Evolutionary conservation across 2,888 invertebrate species (phyloP).

Genomic region (Melieria omissa): DNA sequence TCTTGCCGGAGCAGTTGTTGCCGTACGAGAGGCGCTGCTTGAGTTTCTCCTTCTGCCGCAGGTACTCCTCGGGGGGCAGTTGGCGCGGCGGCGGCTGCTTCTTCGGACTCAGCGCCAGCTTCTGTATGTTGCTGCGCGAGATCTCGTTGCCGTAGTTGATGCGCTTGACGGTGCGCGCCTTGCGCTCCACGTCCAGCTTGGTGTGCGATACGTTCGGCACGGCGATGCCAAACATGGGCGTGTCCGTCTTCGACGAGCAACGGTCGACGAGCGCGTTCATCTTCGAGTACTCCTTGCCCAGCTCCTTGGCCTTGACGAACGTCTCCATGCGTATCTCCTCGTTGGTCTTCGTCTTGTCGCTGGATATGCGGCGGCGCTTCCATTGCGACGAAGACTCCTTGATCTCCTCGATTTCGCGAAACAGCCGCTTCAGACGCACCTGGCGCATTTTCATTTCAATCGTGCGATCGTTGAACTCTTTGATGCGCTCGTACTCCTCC

Average conservation of each 20-base stretch:
- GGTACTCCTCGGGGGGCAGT: conserved; percentile 13
- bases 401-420: conserved; percentile 56
- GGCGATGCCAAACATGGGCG: conserved; percentile 34
- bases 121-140: conserved; percentile 52
- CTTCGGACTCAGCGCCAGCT: conserved; percentile 38
- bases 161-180: conserved; percentile 49
- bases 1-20: conserved; percentile 49
- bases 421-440: conserved; percentile 54
- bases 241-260: conserved; percentile 12
- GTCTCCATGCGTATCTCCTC: conserved; percentile 47
- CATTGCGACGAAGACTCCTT: conserved; percentile 43
- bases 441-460: conserved; percentile 58
- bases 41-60: conserved; percentile 40
- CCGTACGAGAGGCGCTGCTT: conserved; percentile 49
- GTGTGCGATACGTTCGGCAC: conserved; percentile 35
- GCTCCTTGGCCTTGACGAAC: conserved; percentile 48
- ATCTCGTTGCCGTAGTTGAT: conserved; percentile 55
- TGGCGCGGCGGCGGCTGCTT: background rate
- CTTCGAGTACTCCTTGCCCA: conserved; percentile 54
- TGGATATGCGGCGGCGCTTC: conserved; percentile 25
- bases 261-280: conserved; percentile 47
- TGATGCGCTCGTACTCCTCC: conserved; percentile 58
- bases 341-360: conserved; percentile 27
- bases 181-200: conserved; percentile 36
- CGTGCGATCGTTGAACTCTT: conserved; percentile 55